phyloP scores from a whole-genome alignment of 2,888 invertebrate species.

The Mesoligia furuncula region DNA sequence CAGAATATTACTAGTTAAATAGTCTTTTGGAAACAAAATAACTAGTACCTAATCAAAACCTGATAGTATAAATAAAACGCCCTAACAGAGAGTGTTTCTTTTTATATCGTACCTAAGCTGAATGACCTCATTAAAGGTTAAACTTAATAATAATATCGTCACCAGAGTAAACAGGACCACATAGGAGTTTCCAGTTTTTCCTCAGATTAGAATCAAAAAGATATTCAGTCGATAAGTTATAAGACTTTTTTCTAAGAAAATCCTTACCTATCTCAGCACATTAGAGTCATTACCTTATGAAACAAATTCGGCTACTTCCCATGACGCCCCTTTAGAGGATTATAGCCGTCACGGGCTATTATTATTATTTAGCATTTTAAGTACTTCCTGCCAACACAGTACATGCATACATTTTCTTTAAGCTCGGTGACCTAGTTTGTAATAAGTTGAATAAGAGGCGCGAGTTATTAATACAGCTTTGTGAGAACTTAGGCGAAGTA shows the following conservation, averaged over 20 bases:
- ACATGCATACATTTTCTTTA: slow-evolving; percentile 33
- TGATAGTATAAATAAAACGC: no score
- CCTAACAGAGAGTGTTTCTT: background rate
- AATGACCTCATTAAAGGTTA: background rate
- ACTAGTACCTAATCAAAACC: background rate
- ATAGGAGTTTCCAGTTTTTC: background rate
- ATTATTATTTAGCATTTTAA: slow-evolving; percentile 45
- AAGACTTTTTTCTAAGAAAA: background rate
- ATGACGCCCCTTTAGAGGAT: slow-evolving; percentile 4
- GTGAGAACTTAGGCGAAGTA: slow-evolving; percentile 9
- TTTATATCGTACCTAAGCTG: no score
- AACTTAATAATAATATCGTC: background rate
- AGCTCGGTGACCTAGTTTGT: slow-evolving; percentile 40
- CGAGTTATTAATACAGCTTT: slow-evolving; percentile 18
- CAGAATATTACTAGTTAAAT: background rate
- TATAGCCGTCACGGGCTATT: slow-evolving; percentile 19
- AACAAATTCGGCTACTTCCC: slow-evolving; percentile 12
- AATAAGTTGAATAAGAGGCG: slow-evolving; percentile 14
- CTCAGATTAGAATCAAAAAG: background rate
- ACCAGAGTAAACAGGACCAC: background rate
- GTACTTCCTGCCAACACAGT: slow-evolving; percentile 9
- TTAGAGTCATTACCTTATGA: slow-evolving; percentile 5
- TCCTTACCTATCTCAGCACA: background rate
- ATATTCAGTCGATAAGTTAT: background rate
- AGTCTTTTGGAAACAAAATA: background rate